These are phyloP conservation scores for Catharus fuscescens DNA, from an alignment of 2,113 vertebrate species.

Conservation along the genomic window DNA sequence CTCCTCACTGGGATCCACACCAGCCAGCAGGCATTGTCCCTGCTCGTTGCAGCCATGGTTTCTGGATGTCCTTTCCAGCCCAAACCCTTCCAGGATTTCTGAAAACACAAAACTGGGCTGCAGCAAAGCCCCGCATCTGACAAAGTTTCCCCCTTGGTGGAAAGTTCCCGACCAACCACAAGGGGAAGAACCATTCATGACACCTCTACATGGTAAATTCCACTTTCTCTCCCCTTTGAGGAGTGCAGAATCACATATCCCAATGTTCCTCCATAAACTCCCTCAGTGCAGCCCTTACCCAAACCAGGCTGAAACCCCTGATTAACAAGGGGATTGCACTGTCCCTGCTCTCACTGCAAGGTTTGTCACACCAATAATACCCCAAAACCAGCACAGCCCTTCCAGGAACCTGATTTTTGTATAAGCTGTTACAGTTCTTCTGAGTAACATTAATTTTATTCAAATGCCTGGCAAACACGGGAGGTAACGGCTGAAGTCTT, in stretches of 20 bases:
- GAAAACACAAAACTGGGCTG: background rate
- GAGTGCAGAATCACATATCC: background rate
- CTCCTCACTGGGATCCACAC: background rate
- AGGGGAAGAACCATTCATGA: too few species aligned
- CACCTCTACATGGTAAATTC: background rate
- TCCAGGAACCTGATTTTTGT: background rate
- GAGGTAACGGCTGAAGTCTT: background rate
- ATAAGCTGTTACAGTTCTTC: background rate
- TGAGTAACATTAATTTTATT: background rate
- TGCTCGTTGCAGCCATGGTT: background rate
- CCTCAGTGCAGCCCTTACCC: background rate
- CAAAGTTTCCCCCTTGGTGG: fast-evolving
- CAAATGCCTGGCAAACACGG: background rate
- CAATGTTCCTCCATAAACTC: background rate
- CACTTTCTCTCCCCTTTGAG: background rate
- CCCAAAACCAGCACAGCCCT: background rate
- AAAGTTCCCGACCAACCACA: background rate
- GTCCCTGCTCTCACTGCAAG: background rate
- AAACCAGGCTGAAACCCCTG: background rate
- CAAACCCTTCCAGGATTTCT: background rate
- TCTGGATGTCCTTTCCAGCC: background rate
- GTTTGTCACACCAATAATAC: background rate
- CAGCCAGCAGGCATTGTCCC: background rate
- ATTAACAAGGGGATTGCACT: background rate
- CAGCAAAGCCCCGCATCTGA: background rate